phyloP scores from a whole-genome alignment of 2,113 vertebrate genomes.

The Ahaetulla prasina region DNA sequence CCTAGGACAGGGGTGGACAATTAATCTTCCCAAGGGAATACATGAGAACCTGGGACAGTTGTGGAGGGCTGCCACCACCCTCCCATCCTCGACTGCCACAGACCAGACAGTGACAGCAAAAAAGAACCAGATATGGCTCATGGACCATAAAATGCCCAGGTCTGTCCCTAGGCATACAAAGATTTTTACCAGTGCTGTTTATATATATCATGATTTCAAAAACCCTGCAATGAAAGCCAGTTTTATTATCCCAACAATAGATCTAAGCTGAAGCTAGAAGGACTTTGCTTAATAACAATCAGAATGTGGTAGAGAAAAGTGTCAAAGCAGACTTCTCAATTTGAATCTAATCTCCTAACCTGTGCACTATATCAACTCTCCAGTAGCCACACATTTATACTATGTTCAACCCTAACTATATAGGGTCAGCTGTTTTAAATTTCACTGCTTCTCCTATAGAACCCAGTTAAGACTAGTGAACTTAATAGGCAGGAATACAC shows the following conservation, averaged over 20 bases:
- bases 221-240: not conserved
- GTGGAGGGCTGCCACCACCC: not conserved
- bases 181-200: not conserved
- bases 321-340: not conserved
- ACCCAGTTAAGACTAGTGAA: not conserved
- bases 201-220: not conserved
- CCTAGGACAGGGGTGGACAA: not conserved
- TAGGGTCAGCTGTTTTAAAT: not conserved
- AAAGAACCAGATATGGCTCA: not conserved
- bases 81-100: not conserved
- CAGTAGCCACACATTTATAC: not conserved
- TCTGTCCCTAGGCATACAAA: not conserved
- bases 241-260: not conserved
- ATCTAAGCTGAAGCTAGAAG: not conserved
- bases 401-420: not conserved
- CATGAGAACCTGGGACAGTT: not conserved
- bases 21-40: not conserved
- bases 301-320: not conserved
- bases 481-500: not conserved
- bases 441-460: not conserved
- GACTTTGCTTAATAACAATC: not conserved
- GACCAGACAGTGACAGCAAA: not conserved
- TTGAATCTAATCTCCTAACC: not conserved
- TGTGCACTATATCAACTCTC: not conserved
- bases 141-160: not conserved